Conservation (phyloP, 2,888 invertebrate species). For the Oxystoma pomonae region DNA sequence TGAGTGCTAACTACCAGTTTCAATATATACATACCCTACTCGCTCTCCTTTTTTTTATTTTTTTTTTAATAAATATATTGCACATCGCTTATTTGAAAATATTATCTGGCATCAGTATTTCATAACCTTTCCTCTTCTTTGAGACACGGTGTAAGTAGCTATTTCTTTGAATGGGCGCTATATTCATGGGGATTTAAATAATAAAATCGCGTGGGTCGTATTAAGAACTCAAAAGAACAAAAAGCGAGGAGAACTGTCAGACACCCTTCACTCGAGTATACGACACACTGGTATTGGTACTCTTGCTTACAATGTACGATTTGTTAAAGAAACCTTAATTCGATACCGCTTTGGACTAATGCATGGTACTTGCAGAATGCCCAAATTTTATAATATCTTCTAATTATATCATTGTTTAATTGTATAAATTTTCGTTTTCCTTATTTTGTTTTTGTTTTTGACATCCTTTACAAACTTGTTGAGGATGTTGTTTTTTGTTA, state of each 20-base stretch:
- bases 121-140: background rate
- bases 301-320: background rate
- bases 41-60: too few relatives aligned
- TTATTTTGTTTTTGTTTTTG: too few relatives aligned
- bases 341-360: background rate
- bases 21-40: too few relatives aligned
- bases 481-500: too few relatives aligned
- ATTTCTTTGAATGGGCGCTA: background rate
- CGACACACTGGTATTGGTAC: background rate
- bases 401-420: too few relatives aligned
- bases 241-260: slow-evolving; percentile 37
- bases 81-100: too few relatives aligned
- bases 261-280: slow-evolving; percentile 26
- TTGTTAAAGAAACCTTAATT: background rate
- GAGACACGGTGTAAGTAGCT: background rate
- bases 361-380: background rate
- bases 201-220: slow-evolving; percentile 26
- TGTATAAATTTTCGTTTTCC: too few relatives aligned
- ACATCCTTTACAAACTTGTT: too few relatives aligned
- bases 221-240: slow-evolving; percentile 32
- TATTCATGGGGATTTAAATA: background rate
- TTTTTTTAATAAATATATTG: too few relatives aligned
- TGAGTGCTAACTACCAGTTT: too few relatives aligned
- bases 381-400: background rate
- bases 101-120: too few relatives aligned